Conservation (phyloP, 1,140 invertebrate species). For the Drosophila kanapiae region DNA sequence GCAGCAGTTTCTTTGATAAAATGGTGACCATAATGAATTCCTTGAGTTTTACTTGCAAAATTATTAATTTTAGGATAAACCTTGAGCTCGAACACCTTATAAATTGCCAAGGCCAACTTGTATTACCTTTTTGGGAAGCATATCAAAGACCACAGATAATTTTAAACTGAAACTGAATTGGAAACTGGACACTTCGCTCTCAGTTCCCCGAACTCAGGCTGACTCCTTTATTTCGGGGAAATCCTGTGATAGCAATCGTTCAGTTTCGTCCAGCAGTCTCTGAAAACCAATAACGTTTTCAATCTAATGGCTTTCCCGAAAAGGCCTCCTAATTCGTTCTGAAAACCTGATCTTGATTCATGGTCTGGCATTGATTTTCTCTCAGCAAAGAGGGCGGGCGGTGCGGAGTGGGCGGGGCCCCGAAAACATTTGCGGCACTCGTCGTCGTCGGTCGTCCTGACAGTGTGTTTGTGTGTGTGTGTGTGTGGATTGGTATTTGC, state of each 20-base stretch:
- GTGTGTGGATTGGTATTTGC: constrained; percentile 26
- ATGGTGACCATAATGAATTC: not conserved
- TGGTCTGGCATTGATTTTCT: constrained; percentile 74
- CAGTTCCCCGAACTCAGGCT: too few species aligned
- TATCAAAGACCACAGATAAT: not conserved
- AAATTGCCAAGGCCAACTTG: not conserved
- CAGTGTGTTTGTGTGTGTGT: constrained; percentile 15
- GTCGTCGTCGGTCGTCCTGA: constrained; percentile 13
- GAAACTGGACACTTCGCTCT: not conserved
- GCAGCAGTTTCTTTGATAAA: not conserved
- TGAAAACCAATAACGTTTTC: constrained; percentile 19
- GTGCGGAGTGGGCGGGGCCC: constrained; percentile 27
- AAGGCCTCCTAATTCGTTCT: constrained; percentile 32
- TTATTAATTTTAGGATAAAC: not conserved
- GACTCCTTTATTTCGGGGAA: constrained; percentile 2
- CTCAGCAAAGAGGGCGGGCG: constrained; percentile 54
- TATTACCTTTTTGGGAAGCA: not conserved
- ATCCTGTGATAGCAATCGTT: not conserved
- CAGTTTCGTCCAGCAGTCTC: not conserved
- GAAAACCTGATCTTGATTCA: constrained; percentile 57
- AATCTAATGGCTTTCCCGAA: constrained; percentile 13
- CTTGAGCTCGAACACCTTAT: not conserved
- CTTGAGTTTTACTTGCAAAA: not conserved
- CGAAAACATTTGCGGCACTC: constrained; percentile 42
- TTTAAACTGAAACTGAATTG: not conserved